Conservation (phyloP, 2,888 invertebrate genomes). For the Sericinus montela region DNA sequence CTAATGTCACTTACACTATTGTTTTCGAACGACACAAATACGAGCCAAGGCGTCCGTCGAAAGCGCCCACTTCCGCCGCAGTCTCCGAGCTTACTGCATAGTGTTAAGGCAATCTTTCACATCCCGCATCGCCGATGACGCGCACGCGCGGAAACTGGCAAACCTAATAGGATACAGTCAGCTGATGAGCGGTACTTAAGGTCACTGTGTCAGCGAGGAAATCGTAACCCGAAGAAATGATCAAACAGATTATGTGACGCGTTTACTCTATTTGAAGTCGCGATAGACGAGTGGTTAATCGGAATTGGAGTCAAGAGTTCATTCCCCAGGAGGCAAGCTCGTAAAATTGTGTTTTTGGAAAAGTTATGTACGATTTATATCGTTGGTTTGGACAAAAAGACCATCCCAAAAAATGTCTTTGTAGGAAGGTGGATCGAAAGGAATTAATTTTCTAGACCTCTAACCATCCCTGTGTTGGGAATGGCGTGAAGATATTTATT, state of each 20-base stretch:
- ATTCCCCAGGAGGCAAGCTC: too few relatives aligned
- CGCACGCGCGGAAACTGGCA: conserved; percentile 49
- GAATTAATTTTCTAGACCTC: too few relatives aligned
- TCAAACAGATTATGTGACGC: not conserved
- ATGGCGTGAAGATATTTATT: too few relatives aligned
- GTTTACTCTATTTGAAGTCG: too few relatives aligned
- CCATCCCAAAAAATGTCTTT: too few relatives aligned
- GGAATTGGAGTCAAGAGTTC: too few relatives aligned
- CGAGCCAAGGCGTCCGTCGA: not conserved
- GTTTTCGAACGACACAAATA: conserved; percentile 1
- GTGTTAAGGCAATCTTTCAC: conserved; percentile 36
- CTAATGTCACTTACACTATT: conserved; percentile 10
- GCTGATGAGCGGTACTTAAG: conserved; percentile 63
- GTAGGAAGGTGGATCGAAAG: too few relatives aligned
- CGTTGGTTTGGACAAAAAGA: too few relatives aligned
- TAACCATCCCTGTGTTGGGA: too few relatives aligned
- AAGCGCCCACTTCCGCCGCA: conserved; percentile 33
- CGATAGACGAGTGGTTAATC: too few relatives aligned
- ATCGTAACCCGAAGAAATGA: not conserved
- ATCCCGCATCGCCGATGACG: conserved; percentile 51
- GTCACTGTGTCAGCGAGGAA: conserved; percentile 62
- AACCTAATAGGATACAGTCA: conserved; percentile 50
- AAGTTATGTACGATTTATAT: too few relatives aligned
- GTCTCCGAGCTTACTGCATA: conserved; percentile 54
- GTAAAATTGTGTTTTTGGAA: too few relatives aligned